Conservation (phyloP, 2,888 invertebrate genomes). For the Drosophila affinis region DNA sequence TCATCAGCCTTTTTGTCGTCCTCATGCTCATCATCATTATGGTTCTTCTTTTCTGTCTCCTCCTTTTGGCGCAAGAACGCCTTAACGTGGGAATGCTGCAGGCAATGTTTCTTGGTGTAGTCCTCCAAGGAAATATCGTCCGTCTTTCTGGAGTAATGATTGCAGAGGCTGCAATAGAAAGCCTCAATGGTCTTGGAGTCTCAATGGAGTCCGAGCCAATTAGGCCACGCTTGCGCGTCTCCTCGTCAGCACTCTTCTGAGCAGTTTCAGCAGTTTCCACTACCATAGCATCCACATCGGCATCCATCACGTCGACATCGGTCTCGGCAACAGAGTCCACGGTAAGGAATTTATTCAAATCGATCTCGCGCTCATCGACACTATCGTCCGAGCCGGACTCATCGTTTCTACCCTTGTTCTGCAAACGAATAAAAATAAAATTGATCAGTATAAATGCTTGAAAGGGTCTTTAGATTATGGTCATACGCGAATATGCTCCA, state of each 20-base stretch:
- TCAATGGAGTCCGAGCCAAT: conserved; percentile 91
- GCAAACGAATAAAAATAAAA: conserved; percentile 4
- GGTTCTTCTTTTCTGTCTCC: conserved; percentile 88
- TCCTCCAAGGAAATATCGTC: conserved; percentile 86
- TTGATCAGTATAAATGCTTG: background rate
- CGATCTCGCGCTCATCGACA: conserved; percentile 89
- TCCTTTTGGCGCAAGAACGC: conserved; percentile 91
- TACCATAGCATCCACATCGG: conserved; percentile 85
- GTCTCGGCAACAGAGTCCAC: conserved; percentile 95
- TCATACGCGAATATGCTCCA: conserved; percentile 91
- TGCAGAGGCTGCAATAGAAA: conserved; percentile 91
- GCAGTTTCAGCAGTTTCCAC: conserved; percentile 85
- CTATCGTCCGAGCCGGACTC: conserved; percentile 87
- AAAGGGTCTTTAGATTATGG: background rate
- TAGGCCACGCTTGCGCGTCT: conserved; percentile 87
- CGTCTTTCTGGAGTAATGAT: conserved; percentile 88
- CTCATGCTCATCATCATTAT: conserved; percentile 51
- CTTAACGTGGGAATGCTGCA: conserved; percentile 89
- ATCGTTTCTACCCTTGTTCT: conserved; percentile 86
- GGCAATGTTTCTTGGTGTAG: conserved; percentile 89
- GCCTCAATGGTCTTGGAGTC: conserved; percentile 91
- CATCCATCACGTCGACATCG: conserved; percentile 85
- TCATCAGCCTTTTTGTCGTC: conserved; percentile 85
- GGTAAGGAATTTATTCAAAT: conserved; percentile 93
- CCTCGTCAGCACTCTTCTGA: conserved; percentile 86